Base-by-base conservation (phyloP, 2,888 invertebrate species). In the Metalampra italica region DNA sequence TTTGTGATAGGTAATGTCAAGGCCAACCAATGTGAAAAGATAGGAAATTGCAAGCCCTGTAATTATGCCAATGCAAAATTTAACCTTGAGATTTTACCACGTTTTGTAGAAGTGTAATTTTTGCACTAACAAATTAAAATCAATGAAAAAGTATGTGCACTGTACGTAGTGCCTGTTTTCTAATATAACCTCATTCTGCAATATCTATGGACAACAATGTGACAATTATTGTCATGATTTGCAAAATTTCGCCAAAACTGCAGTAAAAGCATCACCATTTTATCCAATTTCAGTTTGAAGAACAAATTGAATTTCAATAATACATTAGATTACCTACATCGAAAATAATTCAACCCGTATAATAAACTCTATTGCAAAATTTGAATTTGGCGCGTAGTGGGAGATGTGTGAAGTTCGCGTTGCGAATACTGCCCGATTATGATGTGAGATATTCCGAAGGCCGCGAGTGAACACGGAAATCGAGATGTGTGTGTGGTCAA, bases 391-490 rank as follows among this genome's bases (percentile, higher is more conserved):
- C 90, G 90, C 88, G 79, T 68, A 71, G 57, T 68, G 73, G 71
- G 78, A 83, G 82, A 75, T 81, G 83, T 80, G 79, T 88, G 90
- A 88, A 89, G 90, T 89, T 89, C 88, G 89, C 89, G 88, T 89
- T 88, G 90, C 90, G 88, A 90, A 90, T 89, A 81, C 87, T 90
- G 84, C 85, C 89, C 88, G 88, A 90, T 90, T 91, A 83, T 82
- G 91, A 91, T 90, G 91, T 91, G 90, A 86, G 91, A 91, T 91
- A 91, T 91, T 90, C 90, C 90, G 90, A 91, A 91, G 90, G 91
- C 90, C 92, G 92, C 91, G 91, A 91, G 91, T 85, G 90, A 90
- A 90, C 88, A 88, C 90, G 87, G 87, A 86, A 88, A 87, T 87
- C 86, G 89, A 88, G 90, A 90, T 88, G 89, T 87, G 89, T 89